phyloP scores from a whole-genome alignment of 2,113 vertebrate genomes.

The Callipepla californica region DNA sequence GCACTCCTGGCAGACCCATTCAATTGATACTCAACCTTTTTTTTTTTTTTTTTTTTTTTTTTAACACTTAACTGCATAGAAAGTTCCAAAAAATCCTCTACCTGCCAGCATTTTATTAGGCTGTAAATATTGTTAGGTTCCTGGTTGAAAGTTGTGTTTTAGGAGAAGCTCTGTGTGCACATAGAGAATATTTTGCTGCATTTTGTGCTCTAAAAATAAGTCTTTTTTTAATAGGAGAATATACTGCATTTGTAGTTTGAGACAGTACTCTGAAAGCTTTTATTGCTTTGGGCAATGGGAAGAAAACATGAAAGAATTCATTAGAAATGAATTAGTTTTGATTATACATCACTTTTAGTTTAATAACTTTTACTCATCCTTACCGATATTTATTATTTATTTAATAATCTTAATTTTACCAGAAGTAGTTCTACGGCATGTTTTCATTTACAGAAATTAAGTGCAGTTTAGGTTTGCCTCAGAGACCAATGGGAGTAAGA shows the following conservation, averaged over 20 bases:
- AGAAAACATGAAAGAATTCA: background rate
- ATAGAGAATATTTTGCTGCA: background rate
- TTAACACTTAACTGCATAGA: background rate
- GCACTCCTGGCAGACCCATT: background rate
- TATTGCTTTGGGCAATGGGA: background rate
- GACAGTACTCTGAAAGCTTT: background rate
- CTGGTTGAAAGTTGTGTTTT: background rate
- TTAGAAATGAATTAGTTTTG: background rate
- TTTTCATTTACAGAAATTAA: background rate
- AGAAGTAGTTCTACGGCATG: background rate
- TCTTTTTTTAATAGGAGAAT: background rate
- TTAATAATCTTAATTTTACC: background rate
- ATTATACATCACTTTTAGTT: background rate
- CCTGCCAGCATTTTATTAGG: background rate
- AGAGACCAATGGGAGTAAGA: background rate
- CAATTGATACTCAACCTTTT: background rate
- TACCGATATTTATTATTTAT: background rate
- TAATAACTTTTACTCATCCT: background rate
- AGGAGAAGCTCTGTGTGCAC: accelerated
- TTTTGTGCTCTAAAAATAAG: background rate
- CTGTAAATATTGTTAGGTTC: background rate
- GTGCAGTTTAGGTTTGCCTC: background rate
- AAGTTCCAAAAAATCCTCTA: background rate
- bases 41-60: background rate
- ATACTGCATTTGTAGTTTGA: background rate